Percentiles rank a stretch among this genome's conserved stretches.
phyloP scores from a whole-genome alignment of 2,797 vertebrate species.

The Phrynocephalus vlangalii region DNA sequence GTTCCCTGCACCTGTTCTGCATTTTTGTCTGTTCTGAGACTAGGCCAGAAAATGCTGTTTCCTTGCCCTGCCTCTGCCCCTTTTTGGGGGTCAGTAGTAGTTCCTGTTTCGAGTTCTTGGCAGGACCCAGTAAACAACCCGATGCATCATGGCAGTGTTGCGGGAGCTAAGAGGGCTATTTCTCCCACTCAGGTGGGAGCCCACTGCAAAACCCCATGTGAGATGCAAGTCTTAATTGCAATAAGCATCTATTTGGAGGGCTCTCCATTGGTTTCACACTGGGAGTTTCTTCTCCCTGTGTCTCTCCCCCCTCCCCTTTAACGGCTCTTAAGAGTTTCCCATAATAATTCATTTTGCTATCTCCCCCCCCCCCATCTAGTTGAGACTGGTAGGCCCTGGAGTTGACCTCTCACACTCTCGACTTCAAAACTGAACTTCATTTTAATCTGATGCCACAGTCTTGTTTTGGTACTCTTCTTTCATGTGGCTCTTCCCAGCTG shows the following conservation, averaged over 20 bases:
- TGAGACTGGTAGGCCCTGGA: not conserved
- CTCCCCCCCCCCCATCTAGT: conserved; percentile 23
- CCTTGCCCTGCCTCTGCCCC: not conserved
- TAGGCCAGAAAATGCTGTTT: not conserved
- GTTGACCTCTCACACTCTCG: not conserved
- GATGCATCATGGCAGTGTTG: not conserved
- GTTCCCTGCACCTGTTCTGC: not conserved
- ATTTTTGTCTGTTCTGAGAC: not conserved
- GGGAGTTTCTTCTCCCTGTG: not conserved
- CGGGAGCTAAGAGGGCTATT: not conserved
- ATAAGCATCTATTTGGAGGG: not conserved
- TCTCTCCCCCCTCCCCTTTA: not conserved
- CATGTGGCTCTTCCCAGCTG: conserved; percentile 21
- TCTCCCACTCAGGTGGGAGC: not conserved
- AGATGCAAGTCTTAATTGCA: not conserved
- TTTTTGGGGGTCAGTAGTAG: not conserved
- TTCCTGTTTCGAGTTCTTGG: not conserved
- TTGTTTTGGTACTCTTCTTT: conserved; percentile 49
- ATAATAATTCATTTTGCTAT: not conserved
- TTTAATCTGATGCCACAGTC: conserved; percentile 31
- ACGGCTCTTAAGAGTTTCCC: not conserved
- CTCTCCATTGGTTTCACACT: not conserved
- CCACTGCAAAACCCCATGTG: not conserved
- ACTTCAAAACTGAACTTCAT: not conserved
- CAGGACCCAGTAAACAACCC: not conserved